A percentile compares a stretch with the other conserved stretches of the same genome.
Evolutionary conservation across 2,888 invertebrate species (phyloP).

Genomic region (Tetrapedia diversipes): DNA sequence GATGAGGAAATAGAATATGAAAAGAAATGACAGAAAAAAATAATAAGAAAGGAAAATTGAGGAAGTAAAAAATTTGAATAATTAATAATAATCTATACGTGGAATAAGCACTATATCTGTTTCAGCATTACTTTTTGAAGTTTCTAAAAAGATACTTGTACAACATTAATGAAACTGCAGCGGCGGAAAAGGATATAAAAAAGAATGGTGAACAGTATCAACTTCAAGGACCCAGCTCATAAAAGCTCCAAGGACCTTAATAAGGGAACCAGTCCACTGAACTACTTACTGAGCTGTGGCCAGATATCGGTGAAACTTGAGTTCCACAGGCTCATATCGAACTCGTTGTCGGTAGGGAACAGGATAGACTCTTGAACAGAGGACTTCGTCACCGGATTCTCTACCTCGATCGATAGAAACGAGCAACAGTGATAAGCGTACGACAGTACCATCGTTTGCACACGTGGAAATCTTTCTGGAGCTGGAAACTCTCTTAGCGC

Average conservation of each 20-base stretch:
- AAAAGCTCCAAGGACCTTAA: slow-evolving; percentile 3
- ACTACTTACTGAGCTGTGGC: slow-evolving; percentile 90
- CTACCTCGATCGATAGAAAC: slow-evolving; percentile 87
- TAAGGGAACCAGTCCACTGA: background rate
- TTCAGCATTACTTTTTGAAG: too few species aligned
- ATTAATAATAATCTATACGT: too few species aligned
- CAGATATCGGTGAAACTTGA: slow-evolving; percentile 91
- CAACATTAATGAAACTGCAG: too few species aligned
- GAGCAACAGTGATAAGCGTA: slow-evolving; percentile 99
- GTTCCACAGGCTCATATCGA: slow-evolving; percentile 91
- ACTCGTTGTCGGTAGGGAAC: slow-evolving; percentile 88
- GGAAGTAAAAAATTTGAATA: too few species aligned
- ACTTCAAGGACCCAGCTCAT: background rate
- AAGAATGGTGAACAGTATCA: background rate
- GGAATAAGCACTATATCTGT: too few species aligned
- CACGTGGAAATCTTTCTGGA: slow-evolving; percentile 93
- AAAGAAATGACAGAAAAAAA: background rate
- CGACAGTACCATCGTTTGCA: slow-evolving; percentile 92
- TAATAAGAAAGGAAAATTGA: background rate
- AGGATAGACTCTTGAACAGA: slow-evolving; percentile 87
- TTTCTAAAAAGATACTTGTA: too few species aligned
- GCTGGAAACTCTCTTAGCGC: slow-evolving; percentile 93
- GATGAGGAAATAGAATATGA: background rate
- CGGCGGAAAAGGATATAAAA: too few species aligned
- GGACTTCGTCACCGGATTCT: slow-evolving; percentile 76